Evolutionary conservation across 2,113 vertebrate species (phyloP), one percentile per base, ranked within the genome.

Genomic region (Sakesphorus luctuosus): DNA sequence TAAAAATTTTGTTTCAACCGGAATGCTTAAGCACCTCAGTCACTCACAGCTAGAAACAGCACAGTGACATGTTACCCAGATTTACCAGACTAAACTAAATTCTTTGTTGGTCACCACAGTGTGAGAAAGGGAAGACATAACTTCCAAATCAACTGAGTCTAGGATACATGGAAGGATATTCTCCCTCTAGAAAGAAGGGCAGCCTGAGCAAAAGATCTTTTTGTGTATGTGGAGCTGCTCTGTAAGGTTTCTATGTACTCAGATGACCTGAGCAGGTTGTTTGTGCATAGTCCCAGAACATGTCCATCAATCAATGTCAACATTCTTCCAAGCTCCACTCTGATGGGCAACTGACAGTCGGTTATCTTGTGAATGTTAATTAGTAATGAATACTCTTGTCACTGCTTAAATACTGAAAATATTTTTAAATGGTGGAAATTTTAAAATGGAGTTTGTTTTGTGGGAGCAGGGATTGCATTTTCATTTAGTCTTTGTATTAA

Each of bases 91-190:
- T 18, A 89, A 96, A 86, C 26, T 26, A 73, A 24, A 61, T 18
- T 92, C 69, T 80, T 96, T 96, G 94, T 75, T 95, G 85, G 91
- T 33, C 53, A 94, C 13, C 65, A 46, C 20, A 11, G 18, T 66
- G n/a, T 93, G 97, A 96, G 88, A 96, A 97, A 90, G 55, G 85
- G 95, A 95, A 96, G 86, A 95, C 93, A 98, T 97, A 97, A 94
- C 96, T 97, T 97, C 97, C 96, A 96, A 97, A 98, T 98, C 96
- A 98, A 90, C 71, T 76, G 56, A 83, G 61, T 87, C 96, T 96
- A 96, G 71, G 59, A 96, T 80, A 94, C 55, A 50, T 62, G 75
- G 74, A 79, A 92, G 77, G 66, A 97, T 35, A 33, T 16, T 29
- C 8, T 73, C 24, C 62, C 81, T 97, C 79, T 59, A 91, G 84